phyloP scores from a whole-genome alignment of 2,113 vertebrate species.

The mouse (Mus musculus) region DNA sequence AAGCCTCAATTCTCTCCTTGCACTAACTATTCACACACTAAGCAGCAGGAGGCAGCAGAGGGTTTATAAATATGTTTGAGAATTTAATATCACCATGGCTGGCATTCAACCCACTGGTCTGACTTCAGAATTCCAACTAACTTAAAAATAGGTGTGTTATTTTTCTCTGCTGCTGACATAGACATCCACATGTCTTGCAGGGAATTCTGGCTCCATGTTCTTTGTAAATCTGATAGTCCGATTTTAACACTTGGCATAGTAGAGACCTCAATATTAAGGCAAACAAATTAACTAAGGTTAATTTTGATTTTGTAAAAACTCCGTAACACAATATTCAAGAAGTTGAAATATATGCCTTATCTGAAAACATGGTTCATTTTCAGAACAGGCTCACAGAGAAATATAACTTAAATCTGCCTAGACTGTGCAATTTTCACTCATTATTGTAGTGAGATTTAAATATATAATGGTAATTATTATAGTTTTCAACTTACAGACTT shows the following conservation, averaged over 20 bases:
- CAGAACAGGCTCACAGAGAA: slow-evolving; percentile 2
- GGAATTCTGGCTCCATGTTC: slow-evolving; percentile 86
- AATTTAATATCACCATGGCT: background rate
- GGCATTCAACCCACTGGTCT: slow-evolving; percentile 66
- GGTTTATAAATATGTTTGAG: background rate
- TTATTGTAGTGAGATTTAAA: background rate
- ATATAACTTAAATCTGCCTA: background rate
- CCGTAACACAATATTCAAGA: background rate
- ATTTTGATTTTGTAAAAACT: background rate
- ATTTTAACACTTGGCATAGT: slow-evolving; percentile 8
- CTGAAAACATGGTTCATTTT: background rate
- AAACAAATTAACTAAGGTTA: slow-evolving; percentile 10
- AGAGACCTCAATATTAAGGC: background rate
- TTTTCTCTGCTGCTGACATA: slow-evolving; percentile 91
- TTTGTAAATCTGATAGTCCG: slow-evolving; percentile 78
- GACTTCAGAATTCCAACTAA: slow-evolving; percentile 87
- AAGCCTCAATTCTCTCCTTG: background rate
- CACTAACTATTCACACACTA: background rate
- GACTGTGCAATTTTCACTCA: background rate
- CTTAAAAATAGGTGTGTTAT: slow-evolving; percentile 95
- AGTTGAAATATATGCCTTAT: slow-evolving; percentile 10
- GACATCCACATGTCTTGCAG: slow-evolving; percentile 85
- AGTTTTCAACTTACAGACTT: background rate
- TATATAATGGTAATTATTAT: background rate
- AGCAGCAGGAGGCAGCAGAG: slow-evolving; percentile 85